Percentiles rank a stretch among this genome's conserved stretches.
Conservation (phyloP, 2,888 invertebrate genomes). For the Drosophila demipolita region DNA sequence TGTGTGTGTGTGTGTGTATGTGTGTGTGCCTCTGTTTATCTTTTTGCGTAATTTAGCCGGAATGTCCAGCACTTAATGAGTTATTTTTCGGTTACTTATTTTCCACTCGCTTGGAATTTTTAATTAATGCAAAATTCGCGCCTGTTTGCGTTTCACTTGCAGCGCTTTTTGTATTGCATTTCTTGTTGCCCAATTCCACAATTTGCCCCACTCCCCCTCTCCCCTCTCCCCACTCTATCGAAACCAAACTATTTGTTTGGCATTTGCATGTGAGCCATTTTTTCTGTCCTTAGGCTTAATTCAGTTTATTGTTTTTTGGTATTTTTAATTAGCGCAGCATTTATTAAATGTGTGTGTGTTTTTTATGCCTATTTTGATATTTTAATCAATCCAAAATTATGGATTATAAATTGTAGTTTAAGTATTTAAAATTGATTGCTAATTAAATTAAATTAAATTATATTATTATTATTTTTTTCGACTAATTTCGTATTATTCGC, state of each 20-base stretch:
- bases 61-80: conserved; percentile 83
- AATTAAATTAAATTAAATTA: conserved; percentile 40
- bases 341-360: neutral
- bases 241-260: conserved; percentile 59
- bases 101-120: conserved; percentile 74
- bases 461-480: no score
- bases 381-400: neutral
- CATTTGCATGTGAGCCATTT: conserved; percentile 51
- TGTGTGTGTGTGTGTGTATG: conserved; percentile 20
- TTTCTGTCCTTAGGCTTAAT: conserved; percentile 34
- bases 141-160: conserved; percentile 48
- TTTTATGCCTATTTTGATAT: neutral
- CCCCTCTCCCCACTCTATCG: accelerated
- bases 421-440: neutral
- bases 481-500: no score
- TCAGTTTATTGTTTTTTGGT: conserved; percentile 21
- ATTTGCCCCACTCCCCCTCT: neutral
- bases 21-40: conserved; percentile 14
- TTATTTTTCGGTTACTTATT: conserved; percentile 72
- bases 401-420: neutral
- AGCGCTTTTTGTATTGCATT: conserved; percentile 42
- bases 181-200: conserved; percentile 21
- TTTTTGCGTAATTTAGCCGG: conserved; percentile 60
- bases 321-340: conserved; percentile 54
- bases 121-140: conserved; percentile 75